Percentiles rank a stretch among this genome's conserved stretches.
These are phyloP conservation scores for Sepiola atlantica DNA, from an alignment of 2,888 invertebrate genomes.

Conservation along the genomic window DNA sequence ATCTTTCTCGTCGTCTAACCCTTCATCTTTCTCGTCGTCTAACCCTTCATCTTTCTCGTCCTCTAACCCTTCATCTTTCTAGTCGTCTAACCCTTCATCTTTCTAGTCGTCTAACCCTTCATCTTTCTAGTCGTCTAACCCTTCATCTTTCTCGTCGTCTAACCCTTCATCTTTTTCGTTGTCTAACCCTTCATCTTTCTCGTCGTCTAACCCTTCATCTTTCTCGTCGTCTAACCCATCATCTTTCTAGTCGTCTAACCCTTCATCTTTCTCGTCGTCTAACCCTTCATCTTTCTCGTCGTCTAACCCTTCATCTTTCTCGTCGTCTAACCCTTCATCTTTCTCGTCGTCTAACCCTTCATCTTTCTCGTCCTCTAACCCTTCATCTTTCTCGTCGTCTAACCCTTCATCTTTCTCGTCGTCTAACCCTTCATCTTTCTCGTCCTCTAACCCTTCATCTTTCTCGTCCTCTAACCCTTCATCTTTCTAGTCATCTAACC, in stretches of 20 bases:
- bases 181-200: too few species aligned
- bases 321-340: too few species aligned
- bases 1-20: too few species aligned
- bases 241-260: not conserved
- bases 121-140: not conserved
- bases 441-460: not conserved
- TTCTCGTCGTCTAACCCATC: not conserved
- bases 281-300: not conserved
- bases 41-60: not conserved
- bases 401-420: not conserved
- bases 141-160: not conserved
- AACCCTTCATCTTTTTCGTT: too few species aligned
- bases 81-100: too few species aligned
- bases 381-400: not conserved
- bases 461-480: not conserved
- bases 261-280: not conserved
- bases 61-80: not conserved
- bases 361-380: not conserved
- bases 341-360: too few species aligned
- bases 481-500: not conserved
- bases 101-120: not conserved
- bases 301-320: too few species aligned
- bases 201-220: too few species aligned
- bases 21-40: not conserved
- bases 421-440: too few species aligned